Evolutionary conservation across 2,113 vertebrate species (phyloP).

Genomic region (Nycticorax nycticorax): DNA sequence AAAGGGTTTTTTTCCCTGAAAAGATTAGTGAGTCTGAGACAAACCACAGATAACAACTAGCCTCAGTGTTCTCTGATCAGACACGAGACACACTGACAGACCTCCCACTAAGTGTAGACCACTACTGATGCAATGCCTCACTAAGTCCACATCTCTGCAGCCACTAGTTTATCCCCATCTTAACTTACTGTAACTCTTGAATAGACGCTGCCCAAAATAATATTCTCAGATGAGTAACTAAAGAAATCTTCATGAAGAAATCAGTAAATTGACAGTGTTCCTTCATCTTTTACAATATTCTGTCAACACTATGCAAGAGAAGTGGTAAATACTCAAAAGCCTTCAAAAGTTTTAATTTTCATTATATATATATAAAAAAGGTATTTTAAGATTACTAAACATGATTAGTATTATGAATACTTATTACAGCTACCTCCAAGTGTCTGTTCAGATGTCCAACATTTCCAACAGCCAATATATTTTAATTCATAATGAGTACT

Average conservation of each 20-base stretch:
- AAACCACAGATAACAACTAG: neutral
- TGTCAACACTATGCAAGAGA: neutral
- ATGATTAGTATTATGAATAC: neutral
- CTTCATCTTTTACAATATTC: neutral
- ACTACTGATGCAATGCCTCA: neutral
- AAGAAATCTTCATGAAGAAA: neutral
- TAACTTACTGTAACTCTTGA: neutral
- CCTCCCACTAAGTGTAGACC: neutral
- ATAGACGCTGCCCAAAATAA: neutral
- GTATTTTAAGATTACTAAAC: neutral
- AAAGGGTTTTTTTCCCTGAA: neutral
- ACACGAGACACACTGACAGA: neutral
- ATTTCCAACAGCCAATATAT: neutral
- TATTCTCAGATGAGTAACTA: neutral
- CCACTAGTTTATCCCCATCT: neutral
- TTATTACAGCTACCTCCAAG: neutral
- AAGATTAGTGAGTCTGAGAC: accelerated
- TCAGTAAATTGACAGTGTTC: neutral
- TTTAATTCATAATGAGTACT: neutral
- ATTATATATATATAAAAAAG: neutral
- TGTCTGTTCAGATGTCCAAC: neutral
- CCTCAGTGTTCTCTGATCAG: neutral
- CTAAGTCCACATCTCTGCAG: neutral
- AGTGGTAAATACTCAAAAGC: neutral
- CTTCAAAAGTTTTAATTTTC: neutral